Evolutionary conservation across 2,113 vertebrate species (phyloP), one percentile per base, ranked within the genome.

Genomic region (Pygoscelis adeliae): DNA sequence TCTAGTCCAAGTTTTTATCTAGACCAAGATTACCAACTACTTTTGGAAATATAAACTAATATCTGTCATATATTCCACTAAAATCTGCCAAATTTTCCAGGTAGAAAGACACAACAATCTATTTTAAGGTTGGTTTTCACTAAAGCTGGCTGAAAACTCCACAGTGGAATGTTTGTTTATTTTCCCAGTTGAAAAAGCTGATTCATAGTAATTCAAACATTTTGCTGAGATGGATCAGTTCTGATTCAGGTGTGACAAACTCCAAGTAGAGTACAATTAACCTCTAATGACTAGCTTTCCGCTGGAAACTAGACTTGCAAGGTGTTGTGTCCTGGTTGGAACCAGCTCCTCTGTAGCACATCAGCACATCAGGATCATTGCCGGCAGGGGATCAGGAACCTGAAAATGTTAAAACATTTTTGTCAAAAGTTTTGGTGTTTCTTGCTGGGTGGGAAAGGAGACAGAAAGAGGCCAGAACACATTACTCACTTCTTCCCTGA

Each of bases 41-140:
- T 88, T 91, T 91, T 96, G 87, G 90, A 97, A 96, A 96, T 87
- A 87, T 52, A 84, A 93, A 52, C 34, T 91, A 82, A 32, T 85
- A 77, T 80, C 61, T 94, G 61, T 91, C 84, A 95, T 4, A 69
- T 90, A 96, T 91, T 97, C 90, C 92, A 85, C n/a, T 88, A 72
- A 94, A 85, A 94, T 83, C 78, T 93, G 93, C 95, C 95, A 97
- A 61, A 88, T 93, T 94, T 97, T 91, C 81, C 91, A 94, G 90
- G 96, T 97, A 96, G 87, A 95, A 97, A 97, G 97, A 96, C 95
- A 94, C 46, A 97, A 97, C 96, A 93, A 86, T 96, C 82, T 93
- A 91, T 96, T 97, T 96, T 93, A 94, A 93, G 87, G 44, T 49
- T 58, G 2, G 13, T 82, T 95, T 97, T 97, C 47, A 79, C 63